Evolutionary conservation across 2,888 invertebrate species (phyloP).

Genomic region (Pantelozetes paolii): DNA sequence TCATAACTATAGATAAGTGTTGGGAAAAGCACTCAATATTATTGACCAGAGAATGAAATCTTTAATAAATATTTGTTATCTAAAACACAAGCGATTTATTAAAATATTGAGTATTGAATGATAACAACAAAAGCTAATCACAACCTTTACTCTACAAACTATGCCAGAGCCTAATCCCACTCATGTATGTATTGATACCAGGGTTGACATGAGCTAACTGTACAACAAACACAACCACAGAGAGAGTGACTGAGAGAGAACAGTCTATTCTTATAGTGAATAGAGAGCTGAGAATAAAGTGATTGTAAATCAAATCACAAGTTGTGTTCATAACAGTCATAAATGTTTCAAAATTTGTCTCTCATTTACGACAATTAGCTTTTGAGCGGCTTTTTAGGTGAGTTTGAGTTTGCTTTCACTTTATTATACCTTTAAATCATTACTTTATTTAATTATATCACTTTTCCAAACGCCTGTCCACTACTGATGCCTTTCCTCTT

Average conservation of each 20-base stretch:
- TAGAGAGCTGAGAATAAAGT: background rate
- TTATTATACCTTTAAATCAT: background rate
- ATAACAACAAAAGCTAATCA: slow-evolving; percentile 2
- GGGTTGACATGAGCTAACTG: background rate
- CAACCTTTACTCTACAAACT: slow-evolving; percentile 12
- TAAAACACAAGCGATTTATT: slow-evolving; percentile 6
- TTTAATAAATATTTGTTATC: slow-evolving; percentile 12
- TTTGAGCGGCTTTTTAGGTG: slow-evolving; percentile 2
- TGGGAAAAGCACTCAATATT: slow-evolving; percentile 6
- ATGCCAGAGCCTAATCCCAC: slow-evolving; percentile 20
- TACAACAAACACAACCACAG: background rate
- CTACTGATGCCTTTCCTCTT: background rate
- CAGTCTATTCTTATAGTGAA: background rate
- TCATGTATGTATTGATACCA: slow-evolving; percentile 1
- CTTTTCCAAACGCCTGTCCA: background rate
- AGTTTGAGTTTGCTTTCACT: background rate
- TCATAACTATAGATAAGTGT: background rate
- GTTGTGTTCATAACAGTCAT: slow-evolving; percentile 18
- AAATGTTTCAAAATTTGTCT: slow-evolving; percentile 23
- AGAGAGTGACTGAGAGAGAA: background rate
- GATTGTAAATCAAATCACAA: slow-evolving; percentile 26
- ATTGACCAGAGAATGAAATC: slow-evolving; percentile 1
- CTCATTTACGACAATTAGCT: slow-evolving; percentile 22
- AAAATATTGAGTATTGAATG: slow-evolving; percentile 9
- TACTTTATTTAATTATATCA: background rate